Evolutionary conservation across 2,888 invertebrate species (phyloP).

Genomic region (Glyphotaelius pellucidus): DNA sequence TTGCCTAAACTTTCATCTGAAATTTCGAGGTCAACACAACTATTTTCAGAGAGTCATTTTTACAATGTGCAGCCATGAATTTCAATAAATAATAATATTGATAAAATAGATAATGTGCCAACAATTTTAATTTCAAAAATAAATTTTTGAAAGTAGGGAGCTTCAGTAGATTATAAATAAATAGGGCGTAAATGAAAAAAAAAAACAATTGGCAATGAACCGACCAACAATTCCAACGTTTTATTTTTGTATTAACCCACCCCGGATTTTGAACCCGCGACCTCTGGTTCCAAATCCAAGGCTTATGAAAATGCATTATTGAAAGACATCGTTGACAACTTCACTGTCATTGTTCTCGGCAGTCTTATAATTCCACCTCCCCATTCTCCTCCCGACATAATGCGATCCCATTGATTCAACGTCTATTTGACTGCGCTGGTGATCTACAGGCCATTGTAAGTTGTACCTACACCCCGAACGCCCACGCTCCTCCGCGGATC

Average conservation of each 20-base stretch:
- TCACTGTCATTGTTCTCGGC: neutral
- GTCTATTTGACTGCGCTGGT: constrained; percentile 41
- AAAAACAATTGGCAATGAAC: too few species aligned
- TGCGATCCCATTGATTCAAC: constrained; percentile 27
- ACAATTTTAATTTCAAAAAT: too few species aligned
- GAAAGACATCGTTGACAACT: neutral
- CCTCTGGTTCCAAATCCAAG: neutral
- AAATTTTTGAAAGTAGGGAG: too few species aligned
- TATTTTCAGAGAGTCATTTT: too few species aligned
- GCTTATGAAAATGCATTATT: neutral
- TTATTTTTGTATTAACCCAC: neutral
- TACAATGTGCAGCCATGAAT: too few species aligned
- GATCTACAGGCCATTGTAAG: constrained; percentile 44
- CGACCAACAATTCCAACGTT: too few species aligned
- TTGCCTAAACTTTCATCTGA: too few species aligned
- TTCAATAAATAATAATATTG: too few species aligned
- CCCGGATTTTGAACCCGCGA: neutral
- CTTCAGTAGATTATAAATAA: too few species aligned
- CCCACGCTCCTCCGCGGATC: constrained; percentile 24
- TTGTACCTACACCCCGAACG: constrained; percentile 12
- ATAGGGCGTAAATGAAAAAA: too few species aligned
- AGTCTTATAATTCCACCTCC: neutral
- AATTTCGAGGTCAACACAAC: too few species aligned
- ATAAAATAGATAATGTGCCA: too few species aligned
- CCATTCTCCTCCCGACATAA: constrained; percentile 27